These are phyloP conservation scores for Homarus americanus DNA, from an alignment of 1,140 invertebrate species.

Conservation along the genomic window DNA sequence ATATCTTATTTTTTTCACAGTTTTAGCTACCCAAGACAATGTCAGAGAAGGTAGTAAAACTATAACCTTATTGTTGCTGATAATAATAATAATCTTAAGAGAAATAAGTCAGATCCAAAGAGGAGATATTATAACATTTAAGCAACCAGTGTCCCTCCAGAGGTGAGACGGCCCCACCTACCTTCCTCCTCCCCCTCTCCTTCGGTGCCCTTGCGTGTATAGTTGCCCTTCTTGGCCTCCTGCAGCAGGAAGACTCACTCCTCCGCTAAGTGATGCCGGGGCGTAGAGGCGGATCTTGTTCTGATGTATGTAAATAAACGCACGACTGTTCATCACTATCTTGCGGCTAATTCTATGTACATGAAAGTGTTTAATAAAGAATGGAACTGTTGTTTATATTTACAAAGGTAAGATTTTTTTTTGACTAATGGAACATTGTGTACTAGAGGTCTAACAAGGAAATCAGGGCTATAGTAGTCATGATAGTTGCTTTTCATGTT, in stretches of 20 bases:
- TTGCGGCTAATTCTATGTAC: slow-evolving; percentile 62
- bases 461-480: slow-evolving; percentile 67
- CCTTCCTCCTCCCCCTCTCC: slow-evolving; percentile 14
- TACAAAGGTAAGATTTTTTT: slow-evolving; percentile 69
- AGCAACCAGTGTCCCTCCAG: slow-evolving; percentile 39
- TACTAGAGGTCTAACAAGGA: slow-evolving; percentile 64
- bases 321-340: slow-evolving; percentile 61
- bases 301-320: slow-evolving; percentile 62
- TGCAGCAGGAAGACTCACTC: slow-evolving; percentile 16
- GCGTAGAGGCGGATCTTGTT: slow-evolving; percentile 29
- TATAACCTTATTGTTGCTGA: slow-evolving; percentile 29
- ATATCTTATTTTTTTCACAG: neutral
- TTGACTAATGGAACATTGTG: slow-evolving; percentile 59
- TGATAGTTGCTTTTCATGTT: slow-evolving; percentile 69
- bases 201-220: slow-evolving; percentile 15
- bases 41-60: neutral
- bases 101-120: neutral
- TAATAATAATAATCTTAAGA: neutral
- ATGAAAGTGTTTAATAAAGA: slow-evolving; percentile 66
- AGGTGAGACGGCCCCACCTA: slow-evolving; percentile 13
- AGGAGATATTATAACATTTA: slow-evolving; percentile 40
- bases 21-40: neutral
- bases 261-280: neutral
- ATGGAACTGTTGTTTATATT: slow-evolving; percentile 68
- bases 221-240: slow-evolving; percentile 42